Conservation (phyloP, 1,140 invertebrate genomes). For the Drosophila azteca region DNA sequence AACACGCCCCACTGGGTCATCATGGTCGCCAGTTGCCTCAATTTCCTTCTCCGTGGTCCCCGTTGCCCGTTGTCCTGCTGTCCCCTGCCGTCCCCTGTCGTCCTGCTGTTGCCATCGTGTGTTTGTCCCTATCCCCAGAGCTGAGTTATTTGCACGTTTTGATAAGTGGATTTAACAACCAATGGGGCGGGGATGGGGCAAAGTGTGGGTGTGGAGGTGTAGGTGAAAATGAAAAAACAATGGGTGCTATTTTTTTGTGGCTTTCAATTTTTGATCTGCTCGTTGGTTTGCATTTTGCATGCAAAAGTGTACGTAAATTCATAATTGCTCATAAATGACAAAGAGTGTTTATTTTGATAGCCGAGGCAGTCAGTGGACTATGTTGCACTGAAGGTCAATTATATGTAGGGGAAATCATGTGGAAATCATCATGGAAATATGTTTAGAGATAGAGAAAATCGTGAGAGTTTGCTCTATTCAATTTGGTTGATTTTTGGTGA, state of each 20-base stretch:
- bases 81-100: not conserved
- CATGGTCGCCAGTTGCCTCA: conserved; percentile 27
- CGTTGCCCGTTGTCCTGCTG: not conserved
- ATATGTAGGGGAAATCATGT: conserved; percentile 7
- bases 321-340: conserved; percentile 44
- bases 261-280: conserved; percentile 21
- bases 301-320: conserved; percentile 35
- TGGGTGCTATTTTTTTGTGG: conserved; percentile 14
- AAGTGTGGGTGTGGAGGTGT: conserved; percentile 2
- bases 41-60: too few relatives aligned
- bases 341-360: conserved; percentile 48
- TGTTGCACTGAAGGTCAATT: conserved; percentile 7
- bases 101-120: conserved; percentile 33
- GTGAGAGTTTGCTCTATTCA: too few relatives aligned
- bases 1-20: conserved; percentile 63
- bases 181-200: conserved; percentile 6
- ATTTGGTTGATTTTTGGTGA: too few relatives aligned
- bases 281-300: conserved; percentile 16
- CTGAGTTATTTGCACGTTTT: conserved; percentile 80
- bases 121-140: conserved; percentile 52
- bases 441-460: too few relatives aligned
- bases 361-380: conserved; percentile 2
- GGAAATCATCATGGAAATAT: not conserved
- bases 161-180: conserved; percentile 78
- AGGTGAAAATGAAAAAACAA: conserved; percentile 21